Conservation (phyloP, 2,888 invertebrate species). For the Hanleya hanleyi region DNA sequence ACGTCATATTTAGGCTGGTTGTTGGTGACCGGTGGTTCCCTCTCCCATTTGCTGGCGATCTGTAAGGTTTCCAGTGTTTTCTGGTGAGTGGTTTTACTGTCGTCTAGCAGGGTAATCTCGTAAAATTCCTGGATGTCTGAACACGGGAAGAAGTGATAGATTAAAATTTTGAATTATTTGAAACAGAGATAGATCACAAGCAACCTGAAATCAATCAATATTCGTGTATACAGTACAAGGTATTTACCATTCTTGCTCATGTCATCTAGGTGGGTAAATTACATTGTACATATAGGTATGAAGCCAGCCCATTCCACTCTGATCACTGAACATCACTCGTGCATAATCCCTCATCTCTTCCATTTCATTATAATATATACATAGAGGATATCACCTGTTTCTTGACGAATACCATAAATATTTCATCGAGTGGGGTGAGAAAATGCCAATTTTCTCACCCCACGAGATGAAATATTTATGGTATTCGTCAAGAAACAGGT, state of each 20-base stretch:
- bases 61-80: conserved; percentile 96
- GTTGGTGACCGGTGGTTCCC: conserved; percentile 58
- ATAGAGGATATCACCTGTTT: too few relatives aligned
- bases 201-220: neutral
- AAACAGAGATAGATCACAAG: neutral
- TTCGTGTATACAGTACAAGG: neutral
- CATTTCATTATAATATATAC: too few relatives aligned
- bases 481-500: too few relatives aligned
- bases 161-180: neutral
- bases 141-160: conserved; percentile 21
- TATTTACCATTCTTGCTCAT: neutral
- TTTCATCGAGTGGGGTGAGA: too few relatives aligned
- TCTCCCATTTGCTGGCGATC: conserved; percentile 76
- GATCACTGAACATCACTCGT: too few relatives aligned
- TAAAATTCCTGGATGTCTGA: conserved; percentile 98
- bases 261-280: too few relatives aligned
- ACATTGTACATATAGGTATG: too few relatives aligned
- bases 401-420: too few relatives aligned
- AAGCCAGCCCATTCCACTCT: too few relatives aligned
- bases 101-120: conserved; percentile 96
- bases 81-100: conserved; percentile 94
- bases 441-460: too few relatives aligned
- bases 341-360: too few relatives aligned
- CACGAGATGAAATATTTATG: too few relatives aligned
- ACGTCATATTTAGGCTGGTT: conserved; percentile 59